phyloP scores from a whole-genome alignment of 2,113 vertebrate species.

The Tretioscincus oriximinensis region DNA sequence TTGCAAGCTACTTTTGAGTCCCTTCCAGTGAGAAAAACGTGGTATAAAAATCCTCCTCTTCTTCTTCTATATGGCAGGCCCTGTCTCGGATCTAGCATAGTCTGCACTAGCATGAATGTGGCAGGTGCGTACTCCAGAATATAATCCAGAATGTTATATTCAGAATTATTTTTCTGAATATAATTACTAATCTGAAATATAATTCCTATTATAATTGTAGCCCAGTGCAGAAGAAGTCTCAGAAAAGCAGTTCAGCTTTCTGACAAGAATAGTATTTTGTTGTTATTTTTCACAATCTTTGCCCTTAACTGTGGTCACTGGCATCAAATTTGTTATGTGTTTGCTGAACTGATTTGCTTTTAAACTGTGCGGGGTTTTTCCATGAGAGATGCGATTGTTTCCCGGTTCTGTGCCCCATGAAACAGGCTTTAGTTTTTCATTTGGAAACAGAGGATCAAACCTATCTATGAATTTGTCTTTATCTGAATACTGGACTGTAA shows the following conservation, averaged over 20 bases:
- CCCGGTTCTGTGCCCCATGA: background rate
- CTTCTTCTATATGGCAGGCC: too few relatives aligned
- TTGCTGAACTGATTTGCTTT: slow-evolving; percentile 1
- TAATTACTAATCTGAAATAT: too few relatives aligned
- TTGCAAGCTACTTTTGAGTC: too few relatives aligned
- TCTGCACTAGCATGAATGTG: too few relatives aligned
- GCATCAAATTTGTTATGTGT: background rate
- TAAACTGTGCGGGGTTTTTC: background rate
- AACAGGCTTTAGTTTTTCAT: background rate
- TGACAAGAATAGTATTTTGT: slow-evolving; percentile 15
- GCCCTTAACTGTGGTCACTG: background rate
- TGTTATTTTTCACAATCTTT: background rate
- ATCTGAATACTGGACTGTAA: background rate
- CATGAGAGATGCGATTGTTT: background rate
- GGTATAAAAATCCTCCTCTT: too few relatives aligned
- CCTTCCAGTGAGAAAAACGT: too few relatives aligned
- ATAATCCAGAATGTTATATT: too few relatives aligned
- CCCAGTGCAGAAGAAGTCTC: too few relatives aligned
- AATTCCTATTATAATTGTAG: too few relatives aligned
- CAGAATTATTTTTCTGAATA: too few relatives aligned
- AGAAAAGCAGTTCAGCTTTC: background rate
- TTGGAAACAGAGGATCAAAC: background rate
- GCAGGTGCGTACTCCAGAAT: too few relatives aligned
- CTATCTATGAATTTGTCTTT: background rate
- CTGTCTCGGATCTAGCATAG: too few relatives aligned